phyloP scores from a whole-genome alignment of 2,113 vertebrate genomes.

The Silurus glanis region DNA sequence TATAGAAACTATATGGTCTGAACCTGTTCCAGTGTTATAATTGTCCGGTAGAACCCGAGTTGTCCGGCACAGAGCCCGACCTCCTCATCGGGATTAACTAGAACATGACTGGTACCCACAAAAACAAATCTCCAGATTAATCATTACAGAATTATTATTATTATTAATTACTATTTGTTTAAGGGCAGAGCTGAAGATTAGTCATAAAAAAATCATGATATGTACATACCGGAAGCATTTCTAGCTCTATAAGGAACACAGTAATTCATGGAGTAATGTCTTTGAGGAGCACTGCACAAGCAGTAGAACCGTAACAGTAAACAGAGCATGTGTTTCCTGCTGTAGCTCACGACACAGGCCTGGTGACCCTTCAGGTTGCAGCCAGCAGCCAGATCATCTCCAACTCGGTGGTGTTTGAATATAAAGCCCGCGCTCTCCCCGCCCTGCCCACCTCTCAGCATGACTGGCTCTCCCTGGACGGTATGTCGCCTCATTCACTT shows the following conservation, averaged over 20 bases:
- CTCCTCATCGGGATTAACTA: no score
- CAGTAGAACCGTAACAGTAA: not conserved
- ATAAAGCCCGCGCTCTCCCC: constrained; percentile 93
- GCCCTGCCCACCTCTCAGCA: constrained; percentile 95
- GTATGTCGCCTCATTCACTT: constrained; percentile 73
- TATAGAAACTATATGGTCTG: not conserved
- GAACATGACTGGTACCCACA: not conserved
- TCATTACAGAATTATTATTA: not conserved
- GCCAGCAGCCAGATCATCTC: constrained; percentile 97
- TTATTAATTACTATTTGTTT: not conserved
- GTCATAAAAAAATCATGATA: not conserved
- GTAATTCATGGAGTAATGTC: no score
- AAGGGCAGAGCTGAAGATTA: not conserved
- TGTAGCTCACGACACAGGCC: constrained; percentile 95
- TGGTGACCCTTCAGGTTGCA: constrained; percentile 97
- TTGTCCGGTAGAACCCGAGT: not conserved
- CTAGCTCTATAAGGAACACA: no score
- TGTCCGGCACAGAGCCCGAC: no score
- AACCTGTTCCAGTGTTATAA: not conserved
- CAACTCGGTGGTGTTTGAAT: constrained; percentile 98
- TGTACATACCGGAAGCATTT: no score
- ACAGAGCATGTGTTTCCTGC: constrained; percentile 29
- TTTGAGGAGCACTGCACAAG: not conserved
- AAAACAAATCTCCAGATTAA: not conserved
- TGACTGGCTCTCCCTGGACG: constrained; percentile 96